Conservation (phyloP, 2,113 vertebrate genomes). For the Gobiocypris rarus region DNA sequence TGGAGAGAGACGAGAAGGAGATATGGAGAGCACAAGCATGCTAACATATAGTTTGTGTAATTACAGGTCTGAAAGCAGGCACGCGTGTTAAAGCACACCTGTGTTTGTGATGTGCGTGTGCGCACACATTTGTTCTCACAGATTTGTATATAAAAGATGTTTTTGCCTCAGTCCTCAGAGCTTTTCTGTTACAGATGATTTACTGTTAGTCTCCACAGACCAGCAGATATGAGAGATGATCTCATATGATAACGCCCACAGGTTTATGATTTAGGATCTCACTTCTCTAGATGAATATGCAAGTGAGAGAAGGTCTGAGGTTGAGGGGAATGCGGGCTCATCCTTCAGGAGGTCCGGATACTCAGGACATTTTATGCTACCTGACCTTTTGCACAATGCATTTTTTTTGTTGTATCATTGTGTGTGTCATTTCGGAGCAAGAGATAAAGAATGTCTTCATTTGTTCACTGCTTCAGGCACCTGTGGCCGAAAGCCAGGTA, state of each 20-base stretch:
- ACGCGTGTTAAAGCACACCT: neutral
- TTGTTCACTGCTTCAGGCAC: conserved; percentile 44
- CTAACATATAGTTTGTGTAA: conserved; percentile 8
- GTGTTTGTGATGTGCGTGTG: conserved; percentile 4
- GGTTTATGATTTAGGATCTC: conserved; percentile 16
- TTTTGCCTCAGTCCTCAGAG: neutral
- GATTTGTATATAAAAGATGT: neutral
- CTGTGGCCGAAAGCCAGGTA: conserved; percentile 49
- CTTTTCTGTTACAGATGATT: conserved; percentile 1
- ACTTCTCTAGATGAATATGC: neutral
- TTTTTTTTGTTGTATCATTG: neutral
- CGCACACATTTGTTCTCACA: conserved; percentile 1
- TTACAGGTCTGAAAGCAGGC: neutral
- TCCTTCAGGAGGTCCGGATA: neutral
- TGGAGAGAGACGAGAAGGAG: neutral
- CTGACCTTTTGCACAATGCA: neutral
- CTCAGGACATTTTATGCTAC: neutral
- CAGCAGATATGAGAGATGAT: conserved; percentile 33
- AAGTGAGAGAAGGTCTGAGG: neutral
- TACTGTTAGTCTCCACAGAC: conserved; percentile 1
- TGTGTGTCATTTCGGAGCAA: conserved; percentile 20
- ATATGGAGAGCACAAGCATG: neutral
- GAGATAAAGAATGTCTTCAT: conserved; percentile 40
- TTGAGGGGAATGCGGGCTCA: neutral
- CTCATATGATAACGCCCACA: conserved; percentile 20